Base-by-base conservation (phyloP, 1,140 invertebrate genomes). In the Meloidogyne floridensis region DNA sequence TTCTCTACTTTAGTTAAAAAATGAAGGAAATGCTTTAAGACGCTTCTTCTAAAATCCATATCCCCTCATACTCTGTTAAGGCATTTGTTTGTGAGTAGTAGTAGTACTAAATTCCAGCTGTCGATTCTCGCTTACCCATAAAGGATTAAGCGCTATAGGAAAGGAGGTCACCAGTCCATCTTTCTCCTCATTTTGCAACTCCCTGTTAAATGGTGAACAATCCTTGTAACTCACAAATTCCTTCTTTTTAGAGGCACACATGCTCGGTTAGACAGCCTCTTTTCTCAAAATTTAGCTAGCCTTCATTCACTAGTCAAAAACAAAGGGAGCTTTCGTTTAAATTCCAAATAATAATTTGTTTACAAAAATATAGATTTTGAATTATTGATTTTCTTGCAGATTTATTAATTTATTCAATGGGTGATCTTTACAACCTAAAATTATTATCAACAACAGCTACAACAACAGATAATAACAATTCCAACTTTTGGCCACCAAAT, bases 401-500 rank as follows among this genome's bases (percentile, higher is more conserved):
- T 32, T 32, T 32, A 32, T 65, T 6, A 65, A n/a, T 10, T 54
- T 5, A 65, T 18, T 65, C 15, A 65, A 65, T 65, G 59, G 15
- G n/a, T 65, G 59, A 65, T 65, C 59, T 65, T n/a, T 65, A 65
- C 59, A 15, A 65, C 59, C 10, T 65, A n/a, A 65, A 65, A 65
- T 65, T 65, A 65, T 65, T 65, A 65, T 15, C 59, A 65, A 65
- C 15, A 65, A 6, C 59, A n/a, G 15, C n/a, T n/a, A 6, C 59
- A n/a, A 4, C n/a, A n/a, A 65, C 15, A 65, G 7, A n/a, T 65
- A 65, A 65, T 6, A 8, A 65, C 15, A 65, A 3, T 8, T n/a
- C 15, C 59, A 65, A 3, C 5, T 79, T 42, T 53, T 79, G 77
- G 77, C 77, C 77, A 69, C 75, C 79, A 11, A 86, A 85, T 77